Evolutionary conservation across 2,888 invertebrate genomes (phyloP).

Genomic region (Agrotis ipsilon): DNA sequence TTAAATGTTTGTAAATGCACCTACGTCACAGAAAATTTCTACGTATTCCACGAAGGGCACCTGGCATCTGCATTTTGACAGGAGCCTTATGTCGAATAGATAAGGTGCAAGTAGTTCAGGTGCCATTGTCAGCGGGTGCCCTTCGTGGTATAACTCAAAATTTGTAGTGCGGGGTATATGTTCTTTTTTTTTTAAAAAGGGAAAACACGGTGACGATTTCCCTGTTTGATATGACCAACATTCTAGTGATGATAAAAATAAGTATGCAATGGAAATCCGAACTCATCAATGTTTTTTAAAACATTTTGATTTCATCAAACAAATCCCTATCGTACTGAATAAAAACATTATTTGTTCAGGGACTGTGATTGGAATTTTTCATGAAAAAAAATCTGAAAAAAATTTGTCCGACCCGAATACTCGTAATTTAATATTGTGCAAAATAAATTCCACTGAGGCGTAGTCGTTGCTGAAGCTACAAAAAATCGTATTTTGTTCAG

Average conservation of each 20-base stretch:
- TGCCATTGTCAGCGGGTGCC: too few species aligned
- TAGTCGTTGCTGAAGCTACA: not conserved
- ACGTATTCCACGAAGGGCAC: too few species aligned
- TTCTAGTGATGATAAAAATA: not conserved
- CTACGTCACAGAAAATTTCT: too few species aligned
- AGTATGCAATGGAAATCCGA: not conserved
- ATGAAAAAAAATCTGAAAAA: constrained; percentile 13
- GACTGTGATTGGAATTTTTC: constrained; percentile 23
- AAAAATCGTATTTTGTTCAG: constrained; percentile 5
- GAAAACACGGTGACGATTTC: too few species aligned
- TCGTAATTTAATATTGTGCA: constrained; percentile 21
- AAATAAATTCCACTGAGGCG: constrained; percentile 6
- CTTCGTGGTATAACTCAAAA: too few species aligned
- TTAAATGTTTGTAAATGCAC: too few species aligned
- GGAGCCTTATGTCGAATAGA: too few species aligned
- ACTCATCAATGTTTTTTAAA: not conserved
- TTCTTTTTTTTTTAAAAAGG: too few species aligned
- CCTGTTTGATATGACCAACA: not conserved
- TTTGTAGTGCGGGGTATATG: too few species aligned
- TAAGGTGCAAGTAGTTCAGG: too few species aligned
- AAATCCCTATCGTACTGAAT: constrained; percentile 2
- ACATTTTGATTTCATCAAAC: not conserved
- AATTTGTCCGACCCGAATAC: not conserved
- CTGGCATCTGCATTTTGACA: too few species aligned
- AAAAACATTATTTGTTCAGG: constrained; percentile 4